Conservation (phyloP, 2,797 vertebrate genomes). For the Pteronotus mesoamericanus region DNA sequence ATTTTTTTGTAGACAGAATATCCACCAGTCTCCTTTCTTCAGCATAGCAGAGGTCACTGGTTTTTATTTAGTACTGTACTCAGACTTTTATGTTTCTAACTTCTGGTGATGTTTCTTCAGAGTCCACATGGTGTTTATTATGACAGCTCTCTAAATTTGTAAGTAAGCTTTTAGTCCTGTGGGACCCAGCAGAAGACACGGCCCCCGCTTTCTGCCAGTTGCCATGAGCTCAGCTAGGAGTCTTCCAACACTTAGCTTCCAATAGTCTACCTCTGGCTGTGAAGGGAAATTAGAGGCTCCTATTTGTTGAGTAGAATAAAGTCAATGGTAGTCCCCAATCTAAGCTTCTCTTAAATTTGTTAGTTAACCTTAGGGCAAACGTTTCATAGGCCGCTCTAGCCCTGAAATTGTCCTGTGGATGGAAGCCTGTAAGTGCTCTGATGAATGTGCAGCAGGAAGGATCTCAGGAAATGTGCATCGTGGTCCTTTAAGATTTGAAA, state of each 20-base stretch:
- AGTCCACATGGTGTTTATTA: background rate
- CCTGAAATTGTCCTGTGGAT: background rate
- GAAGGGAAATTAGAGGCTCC: background rate
- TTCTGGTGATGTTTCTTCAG: background rate
- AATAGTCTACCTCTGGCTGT: background rate
- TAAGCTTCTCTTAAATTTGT: background rate
- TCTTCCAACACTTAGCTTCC: background rate
- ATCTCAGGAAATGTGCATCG: slow-evolving; percentile 45
- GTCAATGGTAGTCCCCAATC: background rate
- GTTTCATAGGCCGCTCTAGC: background rate
- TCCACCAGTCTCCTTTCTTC: background rate
- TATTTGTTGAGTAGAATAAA: background rate
- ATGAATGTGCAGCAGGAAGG: background rate
- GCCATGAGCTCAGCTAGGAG: background rate
- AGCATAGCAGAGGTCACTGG: background rate
- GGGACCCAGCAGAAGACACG: background rate
- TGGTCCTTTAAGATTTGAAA: slow-evolving; percentile 79
- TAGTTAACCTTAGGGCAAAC: background rate
- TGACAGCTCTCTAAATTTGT: background rate
- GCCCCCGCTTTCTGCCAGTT: background rate
- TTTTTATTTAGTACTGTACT: background rate
- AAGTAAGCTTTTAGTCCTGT: background rate
- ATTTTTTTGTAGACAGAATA: background rate
- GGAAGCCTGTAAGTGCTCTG: background rate
- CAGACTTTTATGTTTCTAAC: background rate